Conservation (phyloP, 2,888 invertebrate genomes). For the Aspidiotus rigidus region DNA sequence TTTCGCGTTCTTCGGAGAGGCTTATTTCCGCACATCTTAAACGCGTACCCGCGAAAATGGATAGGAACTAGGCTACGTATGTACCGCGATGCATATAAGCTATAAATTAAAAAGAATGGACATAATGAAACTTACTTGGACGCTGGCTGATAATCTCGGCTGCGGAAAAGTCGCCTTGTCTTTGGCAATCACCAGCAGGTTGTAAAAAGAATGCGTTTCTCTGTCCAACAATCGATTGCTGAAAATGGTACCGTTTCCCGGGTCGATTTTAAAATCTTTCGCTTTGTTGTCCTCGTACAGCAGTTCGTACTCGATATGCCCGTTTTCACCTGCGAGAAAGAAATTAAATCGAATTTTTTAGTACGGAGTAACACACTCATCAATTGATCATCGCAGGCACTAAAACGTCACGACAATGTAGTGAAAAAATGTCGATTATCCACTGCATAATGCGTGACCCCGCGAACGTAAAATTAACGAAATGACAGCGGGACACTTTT, state of each 20-base stretch:
- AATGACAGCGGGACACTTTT: too few species aligned
- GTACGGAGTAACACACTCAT: neutral
- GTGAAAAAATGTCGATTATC: too few species aligned
- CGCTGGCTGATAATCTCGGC: slow-evolving; percentile 69
- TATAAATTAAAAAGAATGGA: too few species aligned
- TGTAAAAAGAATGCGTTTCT: slow-evolving; percentile 71
- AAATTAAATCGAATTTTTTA: slow-evolving; percentile 2
- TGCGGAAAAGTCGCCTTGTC: slow-evolving; percentile 70
- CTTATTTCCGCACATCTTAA: too few species aligned
- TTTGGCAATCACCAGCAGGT: slow-evolving; percentile 72
- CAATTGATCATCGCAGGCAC: too few species aligned
- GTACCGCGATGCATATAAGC: too few species aligned
- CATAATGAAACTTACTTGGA: slow-evolving; percentile 53
- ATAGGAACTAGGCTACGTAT: too few species aligned
- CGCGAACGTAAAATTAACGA: too few species aligned
- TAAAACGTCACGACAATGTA: too few species aligned
- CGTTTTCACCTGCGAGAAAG: slow-evolving; percentile 63
- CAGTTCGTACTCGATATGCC: slow-evolving; percentile 70
- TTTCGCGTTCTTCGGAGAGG: too few species aligned
- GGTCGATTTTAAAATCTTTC: slow-evolving; percentile 61
- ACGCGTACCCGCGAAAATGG: too few species aligned
- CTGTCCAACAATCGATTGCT: slow-evolving; percentile 69
- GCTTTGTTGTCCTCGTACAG: slow-evolving; percentile 68
- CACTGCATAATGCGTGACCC: too few species aligned
- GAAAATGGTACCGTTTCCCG: slow-evolving; percentile 72